Percentiles rank a stretch among this genome's conserved stretches.
phyloP scores from a whole-genome alignment of 2,888 invertebrate genomes.

The Ditula angustiorana region DNA sequence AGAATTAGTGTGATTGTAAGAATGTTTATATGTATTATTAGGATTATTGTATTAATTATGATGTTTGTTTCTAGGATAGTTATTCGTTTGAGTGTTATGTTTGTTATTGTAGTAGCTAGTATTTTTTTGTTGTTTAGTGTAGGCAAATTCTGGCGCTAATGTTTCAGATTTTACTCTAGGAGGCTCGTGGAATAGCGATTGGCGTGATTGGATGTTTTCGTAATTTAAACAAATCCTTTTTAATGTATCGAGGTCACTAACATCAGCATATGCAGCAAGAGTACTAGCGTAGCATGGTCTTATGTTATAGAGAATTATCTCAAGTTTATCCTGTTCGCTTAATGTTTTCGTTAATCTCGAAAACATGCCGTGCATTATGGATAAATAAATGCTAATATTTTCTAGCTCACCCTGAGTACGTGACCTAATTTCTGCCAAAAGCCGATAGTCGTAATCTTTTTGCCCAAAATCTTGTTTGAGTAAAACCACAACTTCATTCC shows the following conservation, averaged over 20 bases:
- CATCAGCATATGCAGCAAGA: constrained; percentile 30
- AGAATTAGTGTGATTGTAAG: not conserved
- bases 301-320: constrained; percentile 41
- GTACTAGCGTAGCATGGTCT: constrained; percentile 39
- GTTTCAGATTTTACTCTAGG: constrained; percentile 22
- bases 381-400: constrained; percentile 1
- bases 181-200: constrained; percentile 33
- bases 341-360: constrained; percentile 31
- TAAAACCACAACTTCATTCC: not conserved
- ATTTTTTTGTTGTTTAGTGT: not conserved
- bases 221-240: constrained; percentile 36
- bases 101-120: not conserved
- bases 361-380: no score
- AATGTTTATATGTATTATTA: not conserved
- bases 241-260: constrained; percentile 20
- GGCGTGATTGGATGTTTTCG: constrained; percentile 37
- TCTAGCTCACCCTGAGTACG: constrained; percentile 26
- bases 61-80: not conserved
- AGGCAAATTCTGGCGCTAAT: constrained; percentile 41
- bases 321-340: constrained; percentile 39
- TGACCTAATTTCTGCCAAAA: not conserved
- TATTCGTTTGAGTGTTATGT: not conserved
- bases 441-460: constrained; percentile 39
- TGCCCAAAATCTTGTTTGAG: constrained; percentile 32
- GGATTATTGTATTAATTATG: not conserved